Evolutionary conservation across 1,140 invertebrate species (phyloP).

Genomic region (Trissolcus basalis): DNA sequence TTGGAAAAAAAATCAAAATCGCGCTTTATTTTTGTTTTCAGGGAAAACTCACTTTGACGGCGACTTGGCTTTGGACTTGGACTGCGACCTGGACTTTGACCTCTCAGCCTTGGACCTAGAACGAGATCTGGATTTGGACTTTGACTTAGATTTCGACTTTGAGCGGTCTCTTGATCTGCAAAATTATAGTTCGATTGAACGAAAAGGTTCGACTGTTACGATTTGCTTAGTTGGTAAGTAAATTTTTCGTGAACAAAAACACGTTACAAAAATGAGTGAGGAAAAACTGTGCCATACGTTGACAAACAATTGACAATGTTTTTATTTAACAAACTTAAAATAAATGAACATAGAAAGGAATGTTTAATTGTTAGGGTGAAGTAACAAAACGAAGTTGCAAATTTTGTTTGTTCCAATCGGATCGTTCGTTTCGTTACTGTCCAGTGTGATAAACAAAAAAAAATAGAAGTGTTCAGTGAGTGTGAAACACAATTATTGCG

Average conservation of each 20-base stretch:
- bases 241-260: conserved; percentile 36
- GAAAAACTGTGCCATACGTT: conserved; percentile 38
- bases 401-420: too few species aligned
- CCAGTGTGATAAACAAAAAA: conserved; percentile 1
- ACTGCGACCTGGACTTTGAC: conserved; percentile 79
- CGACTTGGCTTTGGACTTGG: conserved; percentile 78
- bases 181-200: conserved; percentile 71
- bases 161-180: conserved; percentile 79
- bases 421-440: too few species aligned
- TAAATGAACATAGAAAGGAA: too few species aligned
- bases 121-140: conserved; percentile 79
- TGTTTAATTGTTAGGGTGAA: too few species aligned
- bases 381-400: too few species aligned
- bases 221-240: conserved; percentile 24
- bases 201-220: conserved; percentile 52
- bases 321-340: too few species aligned
- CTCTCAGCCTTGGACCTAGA: conserved; percentile 78
- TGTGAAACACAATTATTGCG: too few species aligned
- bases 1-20: conserved; percentile 11
- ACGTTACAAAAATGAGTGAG: conserved; percentile 25
- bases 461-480: too few species aligned
- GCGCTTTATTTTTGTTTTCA: conserved; percentile 26
- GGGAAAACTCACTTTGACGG: conserved; percentile 74
- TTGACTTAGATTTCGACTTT: conserved; percentile 78
- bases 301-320: conserved; percentile 14